Conservation (phyloP, 30 jellyfish, hydroid and myxozoan species). For the Calvadosia cruxmelitensis region DNA sequence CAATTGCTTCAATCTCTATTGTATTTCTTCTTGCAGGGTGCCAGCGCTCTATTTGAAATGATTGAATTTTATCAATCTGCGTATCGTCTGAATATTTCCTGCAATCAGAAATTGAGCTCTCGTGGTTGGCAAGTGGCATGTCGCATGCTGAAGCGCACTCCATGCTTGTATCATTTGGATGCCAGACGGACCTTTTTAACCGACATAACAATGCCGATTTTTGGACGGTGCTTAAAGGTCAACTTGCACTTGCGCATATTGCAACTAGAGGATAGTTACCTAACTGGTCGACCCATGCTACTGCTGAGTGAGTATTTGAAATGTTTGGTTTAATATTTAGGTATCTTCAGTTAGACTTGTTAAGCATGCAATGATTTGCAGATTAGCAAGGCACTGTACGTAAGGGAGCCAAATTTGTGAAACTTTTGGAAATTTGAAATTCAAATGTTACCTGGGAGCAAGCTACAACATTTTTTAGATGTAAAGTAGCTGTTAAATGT, state of each 20-base stretch:
- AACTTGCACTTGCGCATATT: constrained; percentile 53
- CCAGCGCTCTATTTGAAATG: constrained; percentile 85
- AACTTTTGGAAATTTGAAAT: no score
- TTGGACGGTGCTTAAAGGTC: constrained; percentile 88
- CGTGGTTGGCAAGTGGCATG: constrained; percentile 96
- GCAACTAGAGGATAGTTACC: constrained; percentile 83
- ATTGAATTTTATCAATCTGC: constrained; percentile 90
- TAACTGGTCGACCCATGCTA: constrained; percentile 75
- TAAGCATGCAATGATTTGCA: no score
- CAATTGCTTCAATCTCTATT: no score
- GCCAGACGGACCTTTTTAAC: constrained; percentile 82
- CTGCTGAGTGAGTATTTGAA: constrained; percentile 82
- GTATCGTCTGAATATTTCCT: constrained; percentile 52
- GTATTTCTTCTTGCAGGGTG: constrained; percentile 51
- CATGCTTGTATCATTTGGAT: constrained; percentile 60
- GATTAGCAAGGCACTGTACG: no score
- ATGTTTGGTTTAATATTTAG: no score
- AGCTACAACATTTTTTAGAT: no score
- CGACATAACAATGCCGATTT: constrained; percentile 84
- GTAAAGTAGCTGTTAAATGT: no score
- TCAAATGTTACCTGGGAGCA: no score
- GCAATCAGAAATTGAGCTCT: constrained; percentile 84
- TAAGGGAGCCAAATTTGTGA: no score
- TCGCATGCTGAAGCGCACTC: constrained; percentile 77
- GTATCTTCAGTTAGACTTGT: no score